Evolutionary conservation across 1,140 invertebrate species (phyloP).

Genomic region (Eriosoma lanigerum): DNA sequence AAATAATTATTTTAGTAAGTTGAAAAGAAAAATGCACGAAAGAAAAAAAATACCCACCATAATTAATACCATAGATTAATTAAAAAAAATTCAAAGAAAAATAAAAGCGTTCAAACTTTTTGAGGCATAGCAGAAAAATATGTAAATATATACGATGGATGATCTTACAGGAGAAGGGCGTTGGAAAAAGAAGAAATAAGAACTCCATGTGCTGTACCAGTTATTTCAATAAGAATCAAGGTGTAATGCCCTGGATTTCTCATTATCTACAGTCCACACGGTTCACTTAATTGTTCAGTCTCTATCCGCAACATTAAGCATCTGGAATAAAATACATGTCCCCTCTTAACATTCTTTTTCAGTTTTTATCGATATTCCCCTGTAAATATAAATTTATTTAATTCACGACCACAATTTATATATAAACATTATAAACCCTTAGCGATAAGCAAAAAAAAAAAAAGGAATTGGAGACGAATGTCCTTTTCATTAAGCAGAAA

Average conservation of each 20-base stretch:
- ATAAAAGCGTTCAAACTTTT: constrained; percentile 12
- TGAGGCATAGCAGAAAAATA: not conserved
- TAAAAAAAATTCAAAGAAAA: constrained; percentile 4
- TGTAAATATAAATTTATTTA: constrained; percentile 47
- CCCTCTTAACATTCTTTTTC: not conserved
- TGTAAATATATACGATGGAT: constrained; percentile 23
- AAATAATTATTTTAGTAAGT: constrained; percentile 24
- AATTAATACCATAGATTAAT: constrained; percentile 38
- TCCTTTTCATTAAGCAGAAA: constrained; percentile 15
- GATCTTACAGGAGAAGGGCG: not conserved
- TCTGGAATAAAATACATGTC: constrained; percentile 48
- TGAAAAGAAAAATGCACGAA: constrained; percentile 10
- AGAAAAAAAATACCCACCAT: not conserved
- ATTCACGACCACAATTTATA: constrained; percentile 41
- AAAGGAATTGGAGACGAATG: not conserved
- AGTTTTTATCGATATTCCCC: constrained; percentile 5
- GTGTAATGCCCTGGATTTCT: constrained; percentile 28
- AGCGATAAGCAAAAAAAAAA: constrained; percentile 3
- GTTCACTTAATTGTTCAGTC: constrained; percentile 44
- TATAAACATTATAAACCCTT: not conserved
- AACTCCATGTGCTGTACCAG: constrained; percentile 28
- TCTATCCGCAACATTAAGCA: constrained; percentile 46
- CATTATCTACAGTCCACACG: constrained; percentile 37
- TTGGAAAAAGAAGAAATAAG: not conserved
- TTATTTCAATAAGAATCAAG: constrained; percentile 34